Base-by-base conservation (phyloP, 2,888 invertebrate species). In the Smittia sp. region DNA sequence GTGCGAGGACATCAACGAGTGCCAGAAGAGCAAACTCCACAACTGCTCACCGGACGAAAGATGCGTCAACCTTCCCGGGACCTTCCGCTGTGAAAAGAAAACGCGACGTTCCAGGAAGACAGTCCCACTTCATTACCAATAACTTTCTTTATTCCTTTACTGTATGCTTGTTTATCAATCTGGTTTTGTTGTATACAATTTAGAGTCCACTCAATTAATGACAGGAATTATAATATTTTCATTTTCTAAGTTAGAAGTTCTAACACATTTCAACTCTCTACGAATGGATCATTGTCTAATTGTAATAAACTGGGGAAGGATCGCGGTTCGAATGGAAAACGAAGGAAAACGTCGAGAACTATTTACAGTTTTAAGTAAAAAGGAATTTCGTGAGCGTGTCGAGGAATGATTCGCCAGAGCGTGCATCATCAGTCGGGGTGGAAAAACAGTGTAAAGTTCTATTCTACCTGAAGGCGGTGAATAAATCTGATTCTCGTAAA, bases 1-100 rank as follows among this genome's bases (percentile, higher is more conserved):
- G 20, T 70, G 69, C 32, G 69, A 70, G 18, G 69, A 70, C 25
- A 24, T 70, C 25, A 52, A 70, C 52, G 69, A 70, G 13, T 70
- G 69, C 7, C 25, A 54, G 27, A 9, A 24, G 4, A 25, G 15
- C 7, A 20, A 46, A 18, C 24, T 41, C 2, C 20, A 70, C n/a
- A 54, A 6, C 18, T 70, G 69, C 52, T 27, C 13, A 18, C 13
- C 9, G n/a, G 41, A 25, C 24, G 69, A 70, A 54, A 3, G 18
- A 27, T 70, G 69, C 20, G 22, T 54, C 1, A 70, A 70, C 24
- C 22, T 27, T 27, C 11, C 54, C 15, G 69, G 69, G 18, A 52
- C 25, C 15, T 70, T 18, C 32, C 15, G 54, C 13, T 70, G 69
- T 54, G 69, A 70, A 2, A 70, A 54, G 25, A 70, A 27, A 11